Conservation (phyloP, 1,140 invertebrate genomes). For the Drosophila varians region DNA sequence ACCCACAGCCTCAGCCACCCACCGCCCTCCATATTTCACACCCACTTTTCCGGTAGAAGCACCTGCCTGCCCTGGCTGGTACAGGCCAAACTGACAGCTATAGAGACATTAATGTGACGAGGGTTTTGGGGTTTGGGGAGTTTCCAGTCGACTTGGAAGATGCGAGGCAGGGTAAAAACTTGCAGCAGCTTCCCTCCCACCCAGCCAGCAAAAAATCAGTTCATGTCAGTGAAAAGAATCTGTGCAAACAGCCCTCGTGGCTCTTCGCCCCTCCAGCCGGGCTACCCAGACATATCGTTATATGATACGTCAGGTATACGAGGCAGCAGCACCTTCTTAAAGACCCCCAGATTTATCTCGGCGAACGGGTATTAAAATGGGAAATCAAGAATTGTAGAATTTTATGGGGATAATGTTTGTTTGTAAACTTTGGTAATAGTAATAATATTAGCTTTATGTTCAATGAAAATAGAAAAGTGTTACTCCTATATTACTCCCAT, state of each 20-base stretch:
- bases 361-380: background rate
- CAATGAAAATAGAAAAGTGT: background rate
- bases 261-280: conserved; percentile 9
- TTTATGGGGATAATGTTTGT: too few species aligned
- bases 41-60: conserved; percentile 32
- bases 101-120: conserved; percentile 82
- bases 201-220: conserved; percentile 32
- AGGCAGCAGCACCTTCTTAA: background rate
- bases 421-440: too few species aligned
- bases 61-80: conserved; percentile 42
- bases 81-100: conserved; percentile 74
- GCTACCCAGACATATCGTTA: conserved; percentile 11
- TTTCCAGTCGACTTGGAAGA: background rate
- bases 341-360: conserved; percentile 25
- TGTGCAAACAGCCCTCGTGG: conserved; percentile 39
- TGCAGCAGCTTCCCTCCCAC: conserved; percentile 28
- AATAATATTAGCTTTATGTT: too few species aligned
- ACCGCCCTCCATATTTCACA: conserved; percentile 2
- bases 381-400: background rate
- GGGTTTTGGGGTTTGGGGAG: conserved; percentile 56
- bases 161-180: conserved; percentile 32
- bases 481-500: background rate
- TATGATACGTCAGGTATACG: conserved; percentile 29
- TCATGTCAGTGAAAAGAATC: conserved; percentile 46
- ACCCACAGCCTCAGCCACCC: background rate